Conservation (phyloP, 2,888 invertebrate species). For the Leucophora obtusa region DNA sequence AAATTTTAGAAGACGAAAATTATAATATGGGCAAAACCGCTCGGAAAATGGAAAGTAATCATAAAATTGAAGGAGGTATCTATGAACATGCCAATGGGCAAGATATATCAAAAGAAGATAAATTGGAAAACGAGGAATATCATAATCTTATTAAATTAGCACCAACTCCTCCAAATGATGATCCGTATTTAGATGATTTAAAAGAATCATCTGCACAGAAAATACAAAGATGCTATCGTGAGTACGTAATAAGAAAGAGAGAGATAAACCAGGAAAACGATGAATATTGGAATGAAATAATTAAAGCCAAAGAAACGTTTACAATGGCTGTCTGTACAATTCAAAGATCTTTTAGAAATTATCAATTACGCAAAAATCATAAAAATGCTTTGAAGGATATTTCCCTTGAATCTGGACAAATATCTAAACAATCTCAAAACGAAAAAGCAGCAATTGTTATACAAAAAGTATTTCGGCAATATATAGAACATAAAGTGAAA, state of each 20-base stretch:
- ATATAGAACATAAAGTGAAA: too few relatives aligned
- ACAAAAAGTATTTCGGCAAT: too few relatives aligned
- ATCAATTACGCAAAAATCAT: neutral
- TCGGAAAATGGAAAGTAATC: neutral
- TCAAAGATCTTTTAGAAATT: constrained; percentile 1
- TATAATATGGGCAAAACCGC: neutral
- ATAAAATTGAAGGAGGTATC: constrained; percentile 1
- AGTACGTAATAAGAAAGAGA: neutral
- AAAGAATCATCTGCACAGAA: constrained; percentile 7
- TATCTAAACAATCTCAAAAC: too few relatives aligned
- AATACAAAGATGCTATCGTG: constrained; percentile 21
- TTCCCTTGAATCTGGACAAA: too few relatives aligned
- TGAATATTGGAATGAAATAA: neutral
- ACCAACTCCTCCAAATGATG: constrained; percentile 11
- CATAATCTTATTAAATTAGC: constrained; percentile 7
- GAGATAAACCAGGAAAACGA: neutral
- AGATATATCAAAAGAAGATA: neutral
- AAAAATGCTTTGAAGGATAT: neutral
- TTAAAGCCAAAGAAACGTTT: neutral
- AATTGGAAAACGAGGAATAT: neutral
- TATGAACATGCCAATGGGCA: constrained; percentile 16
- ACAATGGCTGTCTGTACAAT: constrained; percentile 1
- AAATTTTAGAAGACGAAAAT: constrained; percentile 30
- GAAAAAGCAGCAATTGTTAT: too few relatives aligned
- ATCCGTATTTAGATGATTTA: neutral